Base-by-base conservation (phyloP, 2,888 invertebrate genomes). In the Cactoblastis cactorum region DNA sequence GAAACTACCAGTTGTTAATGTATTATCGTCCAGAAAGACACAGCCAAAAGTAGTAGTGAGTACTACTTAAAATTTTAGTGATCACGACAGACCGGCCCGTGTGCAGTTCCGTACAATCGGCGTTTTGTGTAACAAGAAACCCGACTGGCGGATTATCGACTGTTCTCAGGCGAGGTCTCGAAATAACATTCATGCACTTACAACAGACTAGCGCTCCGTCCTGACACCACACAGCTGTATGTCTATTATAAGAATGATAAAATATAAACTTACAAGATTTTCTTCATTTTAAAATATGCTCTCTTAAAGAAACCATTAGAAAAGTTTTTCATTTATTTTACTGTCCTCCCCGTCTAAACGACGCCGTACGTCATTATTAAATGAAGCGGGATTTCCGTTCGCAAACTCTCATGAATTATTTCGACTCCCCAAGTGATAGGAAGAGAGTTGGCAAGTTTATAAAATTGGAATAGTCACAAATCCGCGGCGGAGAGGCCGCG, bases 391-490 rank as follows among this genome's bases (percentile, higher is more conserved):
- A 46, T 35, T 37, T 37, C 46, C 46, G 46, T 35, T 34, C 38
- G 32, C 28, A 18, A 39, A 39, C 32, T 39, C 32, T 8, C 12
- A 32, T 28, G 37, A 47, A 49, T 39, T 39, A 39, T 49, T 49
- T 39, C 32, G 18, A 49, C 38, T 49, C 32, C 51, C 52, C 5
- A 58, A 58, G 58, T 53, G 54, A 58, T 39, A 49, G 28, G 38
- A 39, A n/a, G 38, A 48, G 47, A 22, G 47, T 47, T 58, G 55
- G 55, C 53, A 55, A 60, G 55, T 67, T 65, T 67, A 63, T 62
- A 58, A 55, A 63, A 62, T 62, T 59, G 61, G 56, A 65, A 60
- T 55, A 48, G 54, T 39, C 53, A 52, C 53, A 56, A 53, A 49
- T 53, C 54, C 49, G 50, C 54, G 57, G 50, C 55, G 50, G 22